Evolutionary conservation across 2,888 invertebrate species (phyloP), one percentile per base, ranked within the genome.

Genomic region (Gari tellinella): DNA sequence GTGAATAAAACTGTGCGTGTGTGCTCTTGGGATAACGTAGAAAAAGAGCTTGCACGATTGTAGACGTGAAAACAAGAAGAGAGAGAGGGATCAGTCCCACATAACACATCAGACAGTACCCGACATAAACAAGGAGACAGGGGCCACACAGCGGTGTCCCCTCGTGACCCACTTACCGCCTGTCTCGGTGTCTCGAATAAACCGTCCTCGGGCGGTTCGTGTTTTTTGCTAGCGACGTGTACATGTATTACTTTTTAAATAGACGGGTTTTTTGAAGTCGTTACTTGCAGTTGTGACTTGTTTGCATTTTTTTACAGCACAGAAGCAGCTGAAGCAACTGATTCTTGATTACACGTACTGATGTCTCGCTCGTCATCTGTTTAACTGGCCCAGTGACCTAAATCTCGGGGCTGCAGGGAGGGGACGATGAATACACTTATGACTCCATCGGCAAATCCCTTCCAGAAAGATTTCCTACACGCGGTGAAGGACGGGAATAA

Each of bases 401-500:
- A 17, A 43, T n/a, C n/a, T 8, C 19, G 3, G 10, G 31, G 10
- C 31, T 7, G 4, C 31, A 7, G 31, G 31, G 31, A 31, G 31
- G 31, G 31, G 31, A 70, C n/a, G 15, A 70, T 75, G 70, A 70
- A 67, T 23, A 51, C 48, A 37, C 52, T 74, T 25, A 64, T 78
- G 69, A 77, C 65, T 23, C 64, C 76, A 52, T 60, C 77, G 8
- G 73, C 69, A 23, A 80, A 80, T 41, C 82, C 82, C 37, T 86
- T 84, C 66, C 91, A 92, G 77, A 86, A 86, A 63, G 81, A 85
- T 55, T 90, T 92, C 72, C 82, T 88, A 43, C 90, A 90, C 58
- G 92, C 91, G 4, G 90, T 92, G 1, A 76, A 87, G 7, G 89
- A 88, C 60, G 91, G 91, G 14, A 91, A 92, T 75, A 86, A 85